Base-by-base conservation (phyloP, 2,888 invertebrate genomes). In the Drosophila niveifrons region DNA sequence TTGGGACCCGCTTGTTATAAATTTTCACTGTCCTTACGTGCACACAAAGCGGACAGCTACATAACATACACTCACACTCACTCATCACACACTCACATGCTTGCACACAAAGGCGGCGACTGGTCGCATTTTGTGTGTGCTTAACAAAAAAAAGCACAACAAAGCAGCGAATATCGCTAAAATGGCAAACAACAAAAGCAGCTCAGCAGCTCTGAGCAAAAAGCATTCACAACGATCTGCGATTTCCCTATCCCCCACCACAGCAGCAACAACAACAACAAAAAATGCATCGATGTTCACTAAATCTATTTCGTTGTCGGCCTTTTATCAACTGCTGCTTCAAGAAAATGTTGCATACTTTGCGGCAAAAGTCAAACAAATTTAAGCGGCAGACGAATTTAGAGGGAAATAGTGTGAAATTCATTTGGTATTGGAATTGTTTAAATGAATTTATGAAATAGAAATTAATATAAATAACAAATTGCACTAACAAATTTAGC, bases 11-110 rank as follows among this genome's bases (percentile, higher is more conserved):
- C 34, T 59, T 53, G 66, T 77, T 77, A 77, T 78, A 75, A 71
- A 77, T 77, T 77, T 67, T 51, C 63, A 61, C 52, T 64, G 76
- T 76, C 63, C 78, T 72, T 64, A 66, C 59, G 64, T 69, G 65
- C 59, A 67, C 56, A 74, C 77, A 73, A 78, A 70, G 77, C 75
- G 63, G 53, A 47, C 77, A 62, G 47, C 13, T 55, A 55, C 39
- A 64, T 34, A 28, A 55, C 50, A 55, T 47, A 50, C 56, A 34
- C 29, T 34, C 36, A 56, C 61, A 43, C 36, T 53, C 11, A 39
- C 36, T 44, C 58, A 48, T 23, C 10, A 31, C 3, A 11, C 36
- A 41, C 13, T 17, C 34, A 34, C 23, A 36, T 36, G 3, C 2
- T 3, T 23, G 6, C 34, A 44, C 50, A 50, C 48, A 65, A 48